Conservation (phyloP, 2,113 vertebrate genomes). For the Pan paniscus region DNA sequence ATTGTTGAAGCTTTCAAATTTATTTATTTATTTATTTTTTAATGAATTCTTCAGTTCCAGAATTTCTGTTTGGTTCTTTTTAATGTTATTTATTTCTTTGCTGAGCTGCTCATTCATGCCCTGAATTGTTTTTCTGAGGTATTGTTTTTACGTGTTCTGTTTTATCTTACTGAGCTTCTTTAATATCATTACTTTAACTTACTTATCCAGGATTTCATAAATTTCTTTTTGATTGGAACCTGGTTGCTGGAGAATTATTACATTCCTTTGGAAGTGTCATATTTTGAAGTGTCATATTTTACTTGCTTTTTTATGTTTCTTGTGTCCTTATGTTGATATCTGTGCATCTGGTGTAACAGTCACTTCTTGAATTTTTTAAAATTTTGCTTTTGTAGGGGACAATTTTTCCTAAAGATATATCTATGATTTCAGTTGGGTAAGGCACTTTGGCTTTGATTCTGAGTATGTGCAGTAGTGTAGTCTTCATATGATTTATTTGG, state of each 20-base stretch:
- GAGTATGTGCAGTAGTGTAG: not conserved
- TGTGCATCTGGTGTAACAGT: not conserved
- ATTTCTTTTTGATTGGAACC: not conserved
- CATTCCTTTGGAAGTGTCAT: not conserved
- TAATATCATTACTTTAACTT: not conserved
- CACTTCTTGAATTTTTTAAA: not conserved
- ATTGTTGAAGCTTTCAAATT: not conserved
- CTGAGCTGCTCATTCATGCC: too few relatives aligned
- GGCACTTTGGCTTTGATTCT: not conserved
- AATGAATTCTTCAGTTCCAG: not conserved
- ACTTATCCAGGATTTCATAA: not conserved
- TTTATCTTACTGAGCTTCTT: not conserved
- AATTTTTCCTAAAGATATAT: not conserved
- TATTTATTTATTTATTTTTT: not conserved
- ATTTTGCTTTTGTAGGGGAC: not conserved
- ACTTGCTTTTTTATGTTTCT: not conserved
- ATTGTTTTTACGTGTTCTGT: not conserved
- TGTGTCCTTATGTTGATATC: not conserved
- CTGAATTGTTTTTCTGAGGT: too few relatives aligned
- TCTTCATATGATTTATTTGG: not conserved
- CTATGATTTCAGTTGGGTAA: not conserved
- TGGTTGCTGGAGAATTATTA: not conserved
- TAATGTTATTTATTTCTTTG: not conserved
- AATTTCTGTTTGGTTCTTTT: not conserved
- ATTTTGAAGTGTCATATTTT: not conserved